Evolutionary conservation across 2,113 vertebrate genomes (phyloP).

Genomic region (Cichladusa arquata): DNA sequence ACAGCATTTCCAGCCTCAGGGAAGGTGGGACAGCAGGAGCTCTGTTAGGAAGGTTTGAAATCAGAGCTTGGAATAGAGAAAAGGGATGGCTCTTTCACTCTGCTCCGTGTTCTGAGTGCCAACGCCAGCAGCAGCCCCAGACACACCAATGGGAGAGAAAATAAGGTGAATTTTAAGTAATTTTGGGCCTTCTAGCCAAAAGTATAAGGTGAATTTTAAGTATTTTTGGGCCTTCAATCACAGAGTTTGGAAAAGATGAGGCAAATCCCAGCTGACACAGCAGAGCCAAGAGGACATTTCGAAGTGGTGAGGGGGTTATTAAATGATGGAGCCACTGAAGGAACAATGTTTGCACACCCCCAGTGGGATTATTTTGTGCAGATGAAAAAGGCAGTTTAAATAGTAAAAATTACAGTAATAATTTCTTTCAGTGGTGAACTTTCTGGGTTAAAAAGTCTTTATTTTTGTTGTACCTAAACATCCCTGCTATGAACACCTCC

Average conservation of each 20-base stretch:
- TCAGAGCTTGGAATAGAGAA: neutral
- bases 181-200: neutral
- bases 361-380: neutral
- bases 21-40: neutral
- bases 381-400: neutral
- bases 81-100: accelerated
- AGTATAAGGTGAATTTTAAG: neutral
- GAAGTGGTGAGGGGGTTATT: neutral
- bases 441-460: neutral
- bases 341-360: neutral
- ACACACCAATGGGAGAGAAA: accelerated
- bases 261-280: neutral
- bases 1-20: neutral
- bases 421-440: neutral
- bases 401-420: neutral
- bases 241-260: neutral
- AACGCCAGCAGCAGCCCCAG: neutral
- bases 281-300: neutral
- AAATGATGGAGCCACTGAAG: neutral
- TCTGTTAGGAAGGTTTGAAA: neutral
- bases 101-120: neutral
- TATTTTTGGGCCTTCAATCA: neutral
- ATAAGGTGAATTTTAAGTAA: neutral
- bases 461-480: neutral
- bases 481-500: neutral